A percentile compares a stretch with the other conserved stretches of the same genome.
These are phyloP conservation scores for Allygus modestus DNA, from an alignment of 2,888 invertebrate species.

Conservation along the genomic window DNA sequence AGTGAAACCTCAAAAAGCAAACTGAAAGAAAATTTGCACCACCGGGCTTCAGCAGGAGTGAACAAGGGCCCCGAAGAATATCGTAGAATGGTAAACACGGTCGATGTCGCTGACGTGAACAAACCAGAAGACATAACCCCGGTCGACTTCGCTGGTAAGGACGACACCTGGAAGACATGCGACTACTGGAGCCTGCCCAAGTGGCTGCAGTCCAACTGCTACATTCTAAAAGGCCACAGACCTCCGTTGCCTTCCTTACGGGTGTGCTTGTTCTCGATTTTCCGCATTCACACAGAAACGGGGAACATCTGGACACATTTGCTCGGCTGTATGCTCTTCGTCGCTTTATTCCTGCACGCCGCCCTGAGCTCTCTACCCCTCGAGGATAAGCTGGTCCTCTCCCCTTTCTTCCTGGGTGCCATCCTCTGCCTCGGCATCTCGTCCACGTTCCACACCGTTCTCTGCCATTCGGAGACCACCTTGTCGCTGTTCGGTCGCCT, in stretches of 20 bases:
- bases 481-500: conserved; percentile 96
- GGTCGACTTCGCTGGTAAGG: neutral
- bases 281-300: conserved; percentile 99
- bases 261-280: conserved; percentile 97
- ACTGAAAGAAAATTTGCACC: neutral
- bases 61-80: neutral
- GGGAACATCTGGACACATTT: conserved; percentile 99
- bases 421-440: conserved; percentile 97
- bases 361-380: conserved; percentile 91
- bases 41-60: neutral
- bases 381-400: conserved; percentile 96
- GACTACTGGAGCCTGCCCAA: conserved; percentile 94
- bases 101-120: neutral
- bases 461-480: conserved; percentile 97
- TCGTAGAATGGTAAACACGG: neutral
- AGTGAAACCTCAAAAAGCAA: neutral
- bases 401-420: conserved; percentile 96
- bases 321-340: conserved; percentile 91
- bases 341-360: conserved; percentile 88
- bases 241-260: conserved; percentile 97
- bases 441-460: conserved; percentile 97
- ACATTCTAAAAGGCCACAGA: conserved; percentile 94
- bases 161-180: conserved; percentile 89
- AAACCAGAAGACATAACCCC: neutral
- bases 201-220: conserved; percentile 99